Base-by-base conservation (phyloP, 2,888 invertebrate genomes). In the Tholera decimalis region DNA sequence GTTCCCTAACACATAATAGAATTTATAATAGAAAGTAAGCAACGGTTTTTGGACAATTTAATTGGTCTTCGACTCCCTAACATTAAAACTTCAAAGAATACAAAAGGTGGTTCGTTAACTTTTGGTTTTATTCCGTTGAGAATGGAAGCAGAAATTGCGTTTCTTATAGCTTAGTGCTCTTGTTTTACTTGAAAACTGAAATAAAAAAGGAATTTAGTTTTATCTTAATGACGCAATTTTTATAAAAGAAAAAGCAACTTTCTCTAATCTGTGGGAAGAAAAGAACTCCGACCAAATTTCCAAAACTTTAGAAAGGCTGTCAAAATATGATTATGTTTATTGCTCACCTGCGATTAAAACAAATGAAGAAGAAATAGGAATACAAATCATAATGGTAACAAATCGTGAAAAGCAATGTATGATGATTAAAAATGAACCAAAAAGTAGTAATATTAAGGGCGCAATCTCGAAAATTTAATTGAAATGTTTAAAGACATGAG, bases 401-500 rank as follows among this genome's bases (percentile, higher is more conserved):
- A 57, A 43, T 13, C 22, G 7, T n/a, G 8, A 15, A 30, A 56
- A 67, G 35, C 18, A 59, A 64, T 63, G 58, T 55, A 70, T 70
- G 61, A 44, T 60, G 70, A 77, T 73, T 65, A 30, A 46, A 62
- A 65, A 51, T 26, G 47, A 20, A 46, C 65, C 44, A 20, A 64
- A 72, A 62, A 65, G 58, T 80, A 67, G 51, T 68, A 70, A 71
- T 78, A 80, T 82, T 77, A 70, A 51, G 43, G 64, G 68, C 73
- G 61, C 68, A 70, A 76, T 70, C 70, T 64, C 64, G 56, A 54
- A 71, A 78, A 83, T 82, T 85, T 85, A 89, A 89, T 89, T 89
- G 84, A 83, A 85, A 85, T 82, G 77, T 79, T 77, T 80, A 83
- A 81, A 76, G 56, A 82, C 78, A 82, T 66, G 79, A n/a, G n/a